Evolutionary conservation across 2,888 invertebrate genomes (phyloP), one percentile per base, ranked within the genome.

Genomic region (Embidobia sp.): DNA sequence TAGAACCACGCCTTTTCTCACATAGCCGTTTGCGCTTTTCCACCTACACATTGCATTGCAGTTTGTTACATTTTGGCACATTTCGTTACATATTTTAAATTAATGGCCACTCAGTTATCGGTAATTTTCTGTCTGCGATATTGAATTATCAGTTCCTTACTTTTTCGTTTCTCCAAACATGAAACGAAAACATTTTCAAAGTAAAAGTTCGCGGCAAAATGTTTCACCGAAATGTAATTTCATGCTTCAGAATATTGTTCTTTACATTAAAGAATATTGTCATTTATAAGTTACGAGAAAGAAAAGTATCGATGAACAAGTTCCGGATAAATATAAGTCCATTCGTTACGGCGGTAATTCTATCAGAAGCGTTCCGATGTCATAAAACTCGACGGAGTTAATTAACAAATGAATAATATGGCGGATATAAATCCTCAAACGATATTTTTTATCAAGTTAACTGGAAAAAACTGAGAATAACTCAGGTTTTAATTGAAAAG

Each of bases 391-490:
- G 10, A 6, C 13, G 26, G 27, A 33, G 22, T 53, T 53, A 37
- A 53, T 53, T 37, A 53, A 26, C 5, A 15, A 37, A 35, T 35
- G 22, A 37, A 53, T 51, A 49, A 31, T 7, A 13, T 0, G 5
- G 19, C 19, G 19, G 11, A 19, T 33, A 31, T n/a, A n/a, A n/a
- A n/a, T n/a, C n/a, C n/a, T n/a, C n/a, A n/a, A n/a, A n/a, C n/a
- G n/a, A 4, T 22, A 3, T 22, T 22, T 4, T 22, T 22, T 6
- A 22, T 22, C 3, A 22, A 22, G 6, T 4, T 22, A 4, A 22
- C 6, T 22, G 3, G 6, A 4, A 22, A 22, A 22, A 4, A 22
- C 22, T 22, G 6, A 22, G 6, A 4, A 4, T 22, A 22, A 22
- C 22, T n/a, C n/a, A n/a, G n/a, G n/a, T n/a, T n/a, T n/a, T n/a